These are phyloP conservation scores for Magallana ariakensis DNA, from an alignment of 1,140 invertebrate genomes.

Conservation along the genomic window DNA sequence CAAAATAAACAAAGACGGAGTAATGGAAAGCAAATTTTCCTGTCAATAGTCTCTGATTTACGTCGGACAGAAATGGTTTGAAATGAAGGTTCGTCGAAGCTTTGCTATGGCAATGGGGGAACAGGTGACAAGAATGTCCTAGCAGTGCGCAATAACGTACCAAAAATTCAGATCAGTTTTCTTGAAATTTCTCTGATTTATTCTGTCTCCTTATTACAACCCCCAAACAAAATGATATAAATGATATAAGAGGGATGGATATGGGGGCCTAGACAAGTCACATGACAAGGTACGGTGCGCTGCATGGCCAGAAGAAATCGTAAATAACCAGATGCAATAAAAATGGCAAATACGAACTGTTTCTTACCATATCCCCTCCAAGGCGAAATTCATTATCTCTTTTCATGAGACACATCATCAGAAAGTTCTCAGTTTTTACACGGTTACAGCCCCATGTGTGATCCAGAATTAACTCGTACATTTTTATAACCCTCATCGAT, in stretches of 20 bases:
- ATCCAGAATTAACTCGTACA: neutral
- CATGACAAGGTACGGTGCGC: neutral
- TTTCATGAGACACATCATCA: constrained; percentile 23
- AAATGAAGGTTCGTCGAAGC: constrained; percentile 47
- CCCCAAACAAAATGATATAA: constrained; percentile 7
- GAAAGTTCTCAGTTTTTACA: constrained; percentile 18
- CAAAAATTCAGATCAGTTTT: neutral
- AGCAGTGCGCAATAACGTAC: constrained; percentile 7
- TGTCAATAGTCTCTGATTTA: constrained; percentile 47
- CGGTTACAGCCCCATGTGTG: neutral
- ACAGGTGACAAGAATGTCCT: constrained; percentile 44
- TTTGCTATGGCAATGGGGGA: constrained; percentile 43
- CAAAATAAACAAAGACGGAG: constrained; percentile 11
- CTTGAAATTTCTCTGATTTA: constrained; percentile 11
- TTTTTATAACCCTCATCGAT: constrained; percentile 31
- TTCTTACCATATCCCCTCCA: constrained; percentile 28
- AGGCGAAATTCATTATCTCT: constrained; percentile 29
- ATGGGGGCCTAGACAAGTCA: neutral
- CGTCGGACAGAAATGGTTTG: constrained; percentile 20
- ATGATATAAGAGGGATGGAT: neutral
- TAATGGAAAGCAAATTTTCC: constrained; percentile 32
- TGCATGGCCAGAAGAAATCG: constrained; percentile 19
- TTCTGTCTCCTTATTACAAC: constrained; percentile 17
- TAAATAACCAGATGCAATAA: constrained; percentile 33
- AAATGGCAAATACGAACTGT: constrained; percentile 30